A percentile compares a stretch with the other conserved stretches of the same genome.
phyloP scores from a whole-genome alignment of 1,140 invertebrate genomes.

The Macrobrachium nipponense region DNA sequence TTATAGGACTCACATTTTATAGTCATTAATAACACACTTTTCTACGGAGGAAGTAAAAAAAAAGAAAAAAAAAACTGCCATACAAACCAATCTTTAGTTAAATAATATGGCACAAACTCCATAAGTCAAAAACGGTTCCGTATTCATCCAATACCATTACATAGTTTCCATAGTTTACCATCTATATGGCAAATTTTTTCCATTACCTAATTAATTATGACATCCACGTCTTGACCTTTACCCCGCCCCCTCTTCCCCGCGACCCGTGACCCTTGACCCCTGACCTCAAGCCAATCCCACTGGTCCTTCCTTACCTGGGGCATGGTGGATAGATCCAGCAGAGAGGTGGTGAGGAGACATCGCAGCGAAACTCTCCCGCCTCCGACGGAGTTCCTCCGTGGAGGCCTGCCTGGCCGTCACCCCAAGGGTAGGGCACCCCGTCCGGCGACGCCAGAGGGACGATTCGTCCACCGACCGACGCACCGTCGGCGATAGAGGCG shows the following conservation, averaged over 20 bases:
- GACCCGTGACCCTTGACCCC: background rate
- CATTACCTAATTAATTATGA: background rate
- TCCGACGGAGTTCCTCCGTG: slow-evolving; percentile 41
- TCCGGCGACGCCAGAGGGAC: slow-evolving; percentile 36
- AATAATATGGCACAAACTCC: no score
- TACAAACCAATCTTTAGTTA: no score
- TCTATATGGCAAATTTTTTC: background rate
- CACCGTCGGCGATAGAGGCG: slow-evolving; percentile 43
- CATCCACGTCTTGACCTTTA: background rate
- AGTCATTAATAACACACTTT: no score
- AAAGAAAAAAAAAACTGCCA: no score
- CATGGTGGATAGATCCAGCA: slow-evolving; percentile 32
- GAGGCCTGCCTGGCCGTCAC: slow-evolving; percentile 36
- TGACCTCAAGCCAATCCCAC: background rate
- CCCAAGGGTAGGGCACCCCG: slow-evolving; percentile 4
- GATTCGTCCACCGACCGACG: slow-evolving; percentile 53
- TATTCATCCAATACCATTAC: no score
- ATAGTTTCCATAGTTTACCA: no score
- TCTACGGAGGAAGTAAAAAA: no score
- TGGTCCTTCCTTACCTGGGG: slow-evolving; percentile 11
- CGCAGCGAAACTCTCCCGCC: slow-evolving; percentile 46
- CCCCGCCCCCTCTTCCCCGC: background rate
- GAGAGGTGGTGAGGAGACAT: slow-evolving; percentile 39
- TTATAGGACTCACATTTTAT: no score
- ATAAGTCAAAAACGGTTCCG: no score